Evolutionary conservation across 1,140 invertebrate species (phyloP).

Genomic region (Diplogasteroides magnus): DNA sequence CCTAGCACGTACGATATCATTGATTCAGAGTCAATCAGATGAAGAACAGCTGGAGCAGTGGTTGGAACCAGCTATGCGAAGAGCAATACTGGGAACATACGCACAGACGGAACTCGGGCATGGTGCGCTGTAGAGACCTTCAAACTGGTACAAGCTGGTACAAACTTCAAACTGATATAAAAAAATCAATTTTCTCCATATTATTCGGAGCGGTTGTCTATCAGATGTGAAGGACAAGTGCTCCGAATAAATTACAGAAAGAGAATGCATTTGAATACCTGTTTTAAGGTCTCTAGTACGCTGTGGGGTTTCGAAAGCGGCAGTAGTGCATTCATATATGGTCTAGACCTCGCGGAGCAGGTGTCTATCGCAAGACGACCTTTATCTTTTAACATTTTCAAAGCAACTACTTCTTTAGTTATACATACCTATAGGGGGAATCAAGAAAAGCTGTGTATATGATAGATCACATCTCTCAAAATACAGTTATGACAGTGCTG

Average conservation of each 20-base stretch:
- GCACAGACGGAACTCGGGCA: constrained; percentile 91
- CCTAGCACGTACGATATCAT: no score
- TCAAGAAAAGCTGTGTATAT: constrained; percentile 82
- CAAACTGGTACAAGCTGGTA: constrained; percentile 70
- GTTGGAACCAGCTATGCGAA: constrained; percentile 73
- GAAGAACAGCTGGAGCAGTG: constrained; percentile 79
- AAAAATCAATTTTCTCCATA: constrained; percentile 73
- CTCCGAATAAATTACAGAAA: constrained; percentile 79
- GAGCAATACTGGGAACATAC: constrained; percentile 82
- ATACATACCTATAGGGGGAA: no score
- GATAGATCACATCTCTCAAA: constrained; percentile 14
- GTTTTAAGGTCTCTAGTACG: neutral
- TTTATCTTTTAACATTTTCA: neutral
- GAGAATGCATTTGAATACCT: constrained; percentile 57
- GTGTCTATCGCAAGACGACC: no score
- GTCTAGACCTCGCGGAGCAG: no score
- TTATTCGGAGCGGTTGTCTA: no score
- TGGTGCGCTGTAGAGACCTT: no score
- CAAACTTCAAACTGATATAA: constrained; percentile 75
- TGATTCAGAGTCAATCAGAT: constrained; percentile 76
- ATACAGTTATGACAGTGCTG: no score
- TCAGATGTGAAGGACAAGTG: no score
- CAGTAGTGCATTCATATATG: no score
- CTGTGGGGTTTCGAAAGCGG: no score
- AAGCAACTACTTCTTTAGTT: neutral